A percentile compares a stretch with the other conserved stretches of the same genome.
Conservation (phyloP, 2,113 vertebrate genomes). For the Falco punctatus region DNA sequence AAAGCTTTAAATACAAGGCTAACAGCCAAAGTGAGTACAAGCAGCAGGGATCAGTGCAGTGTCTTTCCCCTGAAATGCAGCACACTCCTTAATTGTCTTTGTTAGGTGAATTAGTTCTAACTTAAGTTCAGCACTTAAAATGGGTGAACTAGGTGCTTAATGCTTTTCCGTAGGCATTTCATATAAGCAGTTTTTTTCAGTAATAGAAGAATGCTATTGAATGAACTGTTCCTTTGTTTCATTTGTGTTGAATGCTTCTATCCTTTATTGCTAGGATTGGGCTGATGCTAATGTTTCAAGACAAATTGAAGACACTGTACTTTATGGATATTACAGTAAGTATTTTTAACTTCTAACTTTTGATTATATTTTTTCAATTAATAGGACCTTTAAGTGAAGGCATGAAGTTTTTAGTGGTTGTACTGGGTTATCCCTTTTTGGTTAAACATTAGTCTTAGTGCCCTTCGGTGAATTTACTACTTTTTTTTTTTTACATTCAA, state of each 20-base stretch:
- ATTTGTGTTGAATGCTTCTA: not conserved
- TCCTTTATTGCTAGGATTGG: conserved; percentile 80
- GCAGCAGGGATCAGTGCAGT: not conserved
- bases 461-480: not conserved
- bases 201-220: not conserved
- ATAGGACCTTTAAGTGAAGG: not conserved
- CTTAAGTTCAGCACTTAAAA: not conserved
- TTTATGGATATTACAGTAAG: conserved; percentile 98
- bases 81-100: not conserved
- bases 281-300: conserved; percentile 90
- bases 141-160: not conserved
- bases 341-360: conserved; percentile 19
- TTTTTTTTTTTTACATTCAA: not conserved
- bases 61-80: not conserved
- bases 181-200: not conserved
- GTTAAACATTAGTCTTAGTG: not conserved
- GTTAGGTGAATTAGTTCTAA: not conserved
- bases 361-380: not conserved
- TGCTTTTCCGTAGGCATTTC: not conserved
- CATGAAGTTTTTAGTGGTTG: not conserved
- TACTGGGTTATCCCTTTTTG: not conserved
- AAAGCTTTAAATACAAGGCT: not conserved
- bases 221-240: not conserved
- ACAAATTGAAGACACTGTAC: conserved; percentile 92
- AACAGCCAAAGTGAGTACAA: not conserved